Conservation (phyloP, 2,888 invertebrate genomes). For the Volucella bombylans region DNA sequence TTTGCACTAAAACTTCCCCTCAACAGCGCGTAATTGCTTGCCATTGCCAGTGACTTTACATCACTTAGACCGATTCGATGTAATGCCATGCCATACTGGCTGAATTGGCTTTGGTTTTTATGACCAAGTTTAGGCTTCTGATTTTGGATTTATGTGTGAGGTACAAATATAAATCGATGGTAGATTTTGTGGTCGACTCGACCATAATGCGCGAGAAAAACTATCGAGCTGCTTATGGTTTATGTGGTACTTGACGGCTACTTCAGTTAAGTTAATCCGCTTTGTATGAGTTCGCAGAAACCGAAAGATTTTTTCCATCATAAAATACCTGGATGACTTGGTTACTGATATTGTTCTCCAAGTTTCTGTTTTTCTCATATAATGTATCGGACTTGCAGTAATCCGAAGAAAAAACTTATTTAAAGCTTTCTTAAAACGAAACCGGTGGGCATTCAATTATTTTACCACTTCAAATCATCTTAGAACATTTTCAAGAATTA, state of each 20-base stretch:
- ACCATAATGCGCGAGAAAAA: constrained; percentile 40
- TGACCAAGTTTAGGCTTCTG: constrained; percentile 65
- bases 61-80: constrained; percentile 40
- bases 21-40: constrained; percentile 37
- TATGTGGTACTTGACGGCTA: constrained; percentile 60
- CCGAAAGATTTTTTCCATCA: neutral
- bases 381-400: too few relatives aligned
- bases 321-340: too few relatives aligned
- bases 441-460: too few relatives aligned
- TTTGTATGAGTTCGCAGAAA: constrained; percentile 10
- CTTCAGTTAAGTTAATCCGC: constrained; percentile 32
- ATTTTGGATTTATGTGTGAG: constrained; percentile 67
- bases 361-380: too few relatives aligned
- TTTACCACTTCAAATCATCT: too few relatives aligned
- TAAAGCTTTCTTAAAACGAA: too few relatives aligned
- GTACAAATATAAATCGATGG: constrained; percentile 41
- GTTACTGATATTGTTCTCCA: too few relatives aligned
- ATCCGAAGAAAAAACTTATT: too few relatives aligned
- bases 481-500: too few relatives aligned
- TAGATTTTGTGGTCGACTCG: constrained; percentile 44
- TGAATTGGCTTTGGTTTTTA: constrained; percentile 58
- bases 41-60: constrained; percentile 25
- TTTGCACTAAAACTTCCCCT: constrained; percentile 51
- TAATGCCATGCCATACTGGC: constrained; percentile 7
- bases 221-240: constrained; percentile 52